phyloP scores from a whole-genome alignment of 2,113 vertebrate genomes.

The Promerops cafer region DNA sequence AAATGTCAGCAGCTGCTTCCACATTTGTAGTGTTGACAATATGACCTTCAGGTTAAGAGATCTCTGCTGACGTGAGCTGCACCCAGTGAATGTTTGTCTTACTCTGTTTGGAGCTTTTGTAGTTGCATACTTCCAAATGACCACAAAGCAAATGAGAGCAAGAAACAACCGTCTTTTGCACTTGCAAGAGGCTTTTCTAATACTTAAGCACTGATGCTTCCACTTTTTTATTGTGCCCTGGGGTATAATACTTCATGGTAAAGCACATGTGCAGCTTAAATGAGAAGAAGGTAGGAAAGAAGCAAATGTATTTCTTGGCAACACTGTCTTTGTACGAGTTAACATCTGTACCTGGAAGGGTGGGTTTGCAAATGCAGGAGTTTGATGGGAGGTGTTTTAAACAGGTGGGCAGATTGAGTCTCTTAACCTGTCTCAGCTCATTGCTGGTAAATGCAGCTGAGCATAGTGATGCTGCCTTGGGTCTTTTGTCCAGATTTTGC shows the following conservation, averaged over 20 bases:
- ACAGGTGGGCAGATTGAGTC: not conserved
- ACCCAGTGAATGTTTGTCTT: not conserved
- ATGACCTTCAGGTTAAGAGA: conserved; percentile 25
- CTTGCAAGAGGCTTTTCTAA: not conserved
- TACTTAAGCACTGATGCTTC: not conserved
- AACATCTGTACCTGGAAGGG: not conserved
- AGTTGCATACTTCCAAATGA: not conserved
- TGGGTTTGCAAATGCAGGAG: not conserved
- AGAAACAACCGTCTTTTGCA: not conserved
- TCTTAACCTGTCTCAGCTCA: not conserved
- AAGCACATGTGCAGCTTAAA: not conserved
- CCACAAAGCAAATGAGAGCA: not conserved
- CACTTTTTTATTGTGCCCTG: not conserved
- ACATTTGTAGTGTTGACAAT: not conserved
- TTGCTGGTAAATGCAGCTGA: not conserved
- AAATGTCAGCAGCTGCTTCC: conserved; percentile 9
- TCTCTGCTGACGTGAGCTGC: not conserved
- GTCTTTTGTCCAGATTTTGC: not conserved
- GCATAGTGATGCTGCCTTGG: not conserved
- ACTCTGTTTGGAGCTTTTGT: not conserved
- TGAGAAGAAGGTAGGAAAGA: not conserved
- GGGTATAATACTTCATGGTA: not conserved
- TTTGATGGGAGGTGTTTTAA: not conserved
- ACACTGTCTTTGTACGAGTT: not conserved
- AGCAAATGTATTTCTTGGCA: not conserved